phyloP scores from a whole-genome alignment of 1,140 invertebrate species.

The Pogonus chalceus region DNA sequence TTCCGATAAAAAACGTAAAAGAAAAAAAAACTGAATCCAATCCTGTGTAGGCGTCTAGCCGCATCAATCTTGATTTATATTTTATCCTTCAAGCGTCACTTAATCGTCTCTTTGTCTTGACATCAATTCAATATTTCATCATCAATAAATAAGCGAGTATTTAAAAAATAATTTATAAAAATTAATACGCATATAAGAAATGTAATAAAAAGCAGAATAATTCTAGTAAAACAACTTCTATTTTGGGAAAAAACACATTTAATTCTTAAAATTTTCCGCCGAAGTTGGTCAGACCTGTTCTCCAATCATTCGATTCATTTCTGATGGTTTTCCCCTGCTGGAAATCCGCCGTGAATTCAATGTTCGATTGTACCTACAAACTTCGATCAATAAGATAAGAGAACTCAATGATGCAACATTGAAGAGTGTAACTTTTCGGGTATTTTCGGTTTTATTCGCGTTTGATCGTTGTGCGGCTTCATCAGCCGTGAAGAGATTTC shows the following conservation, averaged over 20 bases:
- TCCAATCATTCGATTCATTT: background rate
- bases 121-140: background rate
- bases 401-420: background rate
- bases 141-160: background rate
- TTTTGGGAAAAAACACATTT: background rate
- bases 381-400: slow-evolving; percentile 5
- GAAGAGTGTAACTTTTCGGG: background rate
- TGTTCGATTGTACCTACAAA: background rate
- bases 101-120: background rate
- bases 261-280: background rate
- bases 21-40: background rate
- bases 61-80: background rate
- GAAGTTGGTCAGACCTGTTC: background rate
- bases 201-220: background rate
- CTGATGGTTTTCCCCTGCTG: background rate
- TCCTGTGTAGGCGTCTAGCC: background rate
- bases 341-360: background rate
- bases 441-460: background rate
- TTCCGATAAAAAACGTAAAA: no score
- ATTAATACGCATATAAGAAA: background rate
- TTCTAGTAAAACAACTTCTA: background rate
- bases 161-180: background rate
- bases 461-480: background rate
- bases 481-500: background rate
- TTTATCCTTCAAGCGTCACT: background rate